These are phyloP conservation scores for Alauda arvensis DNA, from an alignment of 2,797 vertebrate genomes.

Conservation along the genomic window DNA sequence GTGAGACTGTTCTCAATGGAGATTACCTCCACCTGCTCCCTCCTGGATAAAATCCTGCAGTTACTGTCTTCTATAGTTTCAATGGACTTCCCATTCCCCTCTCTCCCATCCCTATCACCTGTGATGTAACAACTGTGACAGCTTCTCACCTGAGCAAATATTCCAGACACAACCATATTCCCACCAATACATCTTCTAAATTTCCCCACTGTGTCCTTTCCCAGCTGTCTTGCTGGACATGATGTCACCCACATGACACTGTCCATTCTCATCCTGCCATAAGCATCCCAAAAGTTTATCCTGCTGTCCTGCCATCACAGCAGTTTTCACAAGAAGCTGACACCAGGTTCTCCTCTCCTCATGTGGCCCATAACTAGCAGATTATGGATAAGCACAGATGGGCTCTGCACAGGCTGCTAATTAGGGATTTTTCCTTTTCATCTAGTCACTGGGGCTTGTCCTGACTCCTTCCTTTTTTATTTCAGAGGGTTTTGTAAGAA, in stretches of 20 bases:
- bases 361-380: neutral
- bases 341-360: neutral
- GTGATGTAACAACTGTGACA: neutral
- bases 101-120: neutral
- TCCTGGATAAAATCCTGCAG: neutral
- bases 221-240: neutral
- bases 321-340: neutral
- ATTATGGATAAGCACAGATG: conserved; percentile 13
- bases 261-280: neutral
- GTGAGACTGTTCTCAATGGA: neutral
- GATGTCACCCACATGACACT: neutral
- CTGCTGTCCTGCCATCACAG: neutral
- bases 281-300: neutral
- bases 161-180: neutral
- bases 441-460: conserved; percentile 24
- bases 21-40: neutral
- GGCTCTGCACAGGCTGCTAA: neutral
- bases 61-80: neutral
- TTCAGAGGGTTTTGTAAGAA: conserved; percentile 35
- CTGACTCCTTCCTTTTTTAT: conserved; percentile 8
- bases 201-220: neutral
- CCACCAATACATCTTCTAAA: neutral
- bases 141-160: neutral
- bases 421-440: conserved; percentile 23
- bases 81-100: neutral